Evolutionary conservation across 2,888 invertebrate genomes (phyloP), one percentile per base, ranked within the genome.

Genomic region (Muschampia staudingeri): DNA sequence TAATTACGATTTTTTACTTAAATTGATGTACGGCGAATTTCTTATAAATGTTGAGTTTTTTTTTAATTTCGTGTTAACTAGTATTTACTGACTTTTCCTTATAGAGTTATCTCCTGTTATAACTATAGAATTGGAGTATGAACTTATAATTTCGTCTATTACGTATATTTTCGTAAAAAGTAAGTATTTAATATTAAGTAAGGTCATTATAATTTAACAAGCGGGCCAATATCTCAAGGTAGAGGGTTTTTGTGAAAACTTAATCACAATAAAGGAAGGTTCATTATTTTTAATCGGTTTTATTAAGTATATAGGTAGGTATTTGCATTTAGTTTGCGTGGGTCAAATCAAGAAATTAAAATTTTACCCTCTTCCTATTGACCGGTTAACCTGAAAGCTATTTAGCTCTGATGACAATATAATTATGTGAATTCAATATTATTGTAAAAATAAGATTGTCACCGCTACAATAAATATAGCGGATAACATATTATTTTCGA

Each of bases 1-100:
- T n/a, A 40, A 70, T 34, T 30, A 67, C 67, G 16, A 34, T 16
- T 67, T 67, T 67, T 67, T 67, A 19, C 67, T 67, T 19, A 34
- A 67, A 67, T 37, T 61, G 61, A 61, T 25, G 16, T 61, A 25
- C 2, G 25, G 61, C 61, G 48, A 48, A 48, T 48, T 48, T 16
- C 14, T 16, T 48, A 48, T 6, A 4, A 40, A 40, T 5, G 40
- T 5, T 42, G 1, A 6, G 1, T 14, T 14, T 42, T 42, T 42
- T 42, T 42, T 12, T 44, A 44, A 12, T 44, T 44, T 14, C 44
- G 2, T 44, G 14, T 14, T 14, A 4, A 44, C 44, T 14, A 4
- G 12, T 44, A 42, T 42, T 40, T 42, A 11, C 42, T 11, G 44
- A 44, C 11, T 14, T 48, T 48, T 16, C 48, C 48, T 48, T 48